Base-by-base conservation (phyloP, 2,797 vertebrate genomes). In the Coregonus ussuriensis region DNA sequence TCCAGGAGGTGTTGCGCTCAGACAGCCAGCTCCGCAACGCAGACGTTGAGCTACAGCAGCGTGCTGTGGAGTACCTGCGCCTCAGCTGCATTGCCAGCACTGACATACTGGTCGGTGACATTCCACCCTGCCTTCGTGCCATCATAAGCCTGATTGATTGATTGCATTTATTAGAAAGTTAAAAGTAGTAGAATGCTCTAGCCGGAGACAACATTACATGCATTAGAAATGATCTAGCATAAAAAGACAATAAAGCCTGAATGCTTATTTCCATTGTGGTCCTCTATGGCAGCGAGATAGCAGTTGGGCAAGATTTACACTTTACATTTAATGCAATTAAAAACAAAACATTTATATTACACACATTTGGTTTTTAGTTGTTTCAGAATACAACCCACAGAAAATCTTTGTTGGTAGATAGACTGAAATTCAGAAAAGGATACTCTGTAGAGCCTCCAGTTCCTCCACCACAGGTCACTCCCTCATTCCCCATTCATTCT, bases 11-110 rank as follows among this genome's bases (percentile, higher is more conserved):
- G 74, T 93, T 98, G 81, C 95, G 96, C 75, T 97, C 94, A 0
- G 96, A 97, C 92, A 97, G 96, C 90, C 96, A 98, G 93, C 95
- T 98, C 88, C 95, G 97, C 74, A 98, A 98, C 31, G 96, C 96
- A 0, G 96, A 98, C 0, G 97, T 97, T 83, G 97, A 98, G 88
- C 93, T 97, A 52, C 96, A 97, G 91, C 97, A 98, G 91, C 94
- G 97, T 0, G 97, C 96, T 0, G 96, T 98, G 0, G 96, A 98
- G 90, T 98, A 97, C 89, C 95, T 98, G 85, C 88, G 94, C 37
- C 94, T 95, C 83, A 94, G 93, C 77, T 95, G 92, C 0, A 93
- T 95, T 1, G 93, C 93, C 37, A 96, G 96, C 89, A 96, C 96
- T 0, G 96, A 98, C 82, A 96, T 98, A 80, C 84, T 98, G 96